These are phyloP conservation scores for Lydus trimaculatus DNA, from an alignment of 2,888 invertebrate genomes.

Conservation along the genomic window DNA sequence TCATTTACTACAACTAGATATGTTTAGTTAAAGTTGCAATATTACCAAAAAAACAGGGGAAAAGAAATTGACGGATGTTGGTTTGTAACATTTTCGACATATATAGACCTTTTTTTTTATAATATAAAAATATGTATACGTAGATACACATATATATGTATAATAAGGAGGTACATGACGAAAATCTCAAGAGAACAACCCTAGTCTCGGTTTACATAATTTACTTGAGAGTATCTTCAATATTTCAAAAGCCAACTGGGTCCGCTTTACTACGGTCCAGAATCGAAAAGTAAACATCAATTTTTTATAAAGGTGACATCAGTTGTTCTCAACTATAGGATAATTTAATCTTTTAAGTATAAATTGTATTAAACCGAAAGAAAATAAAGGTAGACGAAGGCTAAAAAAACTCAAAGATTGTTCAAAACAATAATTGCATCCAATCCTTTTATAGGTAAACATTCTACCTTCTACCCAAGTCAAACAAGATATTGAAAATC, in stretches of 20 bases:
- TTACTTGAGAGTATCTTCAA: conserved; percentile 15
- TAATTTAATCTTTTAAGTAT: conserved; percentile 2
- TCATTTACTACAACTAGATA: conserved; percentile 22
- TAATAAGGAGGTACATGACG: background rate
- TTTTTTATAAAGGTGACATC: conserved; percentile 6
- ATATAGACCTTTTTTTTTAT: background rate
- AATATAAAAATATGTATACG: background rate
- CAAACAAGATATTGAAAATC: no score
- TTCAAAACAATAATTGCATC: no score
- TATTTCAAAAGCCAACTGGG: conserved; percentile 18
- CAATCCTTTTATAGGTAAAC: no score
- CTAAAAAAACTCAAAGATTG: no score
- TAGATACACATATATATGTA: background rate
- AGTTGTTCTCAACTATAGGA: conserved; percentile 6
- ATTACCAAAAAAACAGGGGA: background rate
- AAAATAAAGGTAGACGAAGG: background rate
- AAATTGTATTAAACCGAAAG: background rate
- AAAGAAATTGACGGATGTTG: background rate
- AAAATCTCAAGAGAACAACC: conserved; percentile 7
- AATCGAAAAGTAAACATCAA: conserved; percentile 8
- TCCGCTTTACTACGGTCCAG: conserved; percentile 14
- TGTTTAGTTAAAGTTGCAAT: conserved; percentile 18
- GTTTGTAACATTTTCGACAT: background rate
- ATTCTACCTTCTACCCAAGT: no score
- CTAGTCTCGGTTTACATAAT: conserved; percentile 11